A percentile compares a stretch with the other conserved stretches of the same genome.
These are phyloP conservation scores for Bactericera cockerelli DNA, from an alignment of 1,140 invertebrate genomes.

Conservation along the genomic window DNA sequence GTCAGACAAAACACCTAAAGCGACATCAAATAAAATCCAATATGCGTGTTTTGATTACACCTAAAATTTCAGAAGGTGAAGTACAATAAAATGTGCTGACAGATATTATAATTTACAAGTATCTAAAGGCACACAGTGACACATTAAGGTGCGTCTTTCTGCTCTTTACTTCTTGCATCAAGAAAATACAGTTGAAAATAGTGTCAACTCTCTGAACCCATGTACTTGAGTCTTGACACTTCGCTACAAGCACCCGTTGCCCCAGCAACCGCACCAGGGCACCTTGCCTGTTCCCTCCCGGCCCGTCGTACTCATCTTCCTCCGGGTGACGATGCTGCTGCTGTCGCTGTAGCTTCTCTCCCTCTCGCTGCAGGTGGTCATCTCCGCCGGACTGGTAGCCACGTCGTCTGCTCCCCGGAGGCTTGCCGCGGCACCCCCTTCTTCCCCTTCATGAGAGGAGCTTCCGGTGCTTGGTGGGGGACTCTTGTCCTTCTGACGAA, in stretches of 20 bases:
- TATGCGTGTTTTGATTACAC: too few species aligned
- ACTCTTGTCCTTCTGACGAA: slow-evolving; percentile 23
- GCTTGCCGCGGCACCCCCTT: background rate
- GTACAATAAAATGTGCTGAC: too few species aligned
- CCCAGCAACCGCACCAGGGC: slow-evolving; percentile 37
- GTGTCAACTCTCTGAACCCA: too few species aligned
- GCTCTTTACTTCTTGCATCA: too few species aligned
- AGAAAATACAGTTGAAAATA: too few species aligned
- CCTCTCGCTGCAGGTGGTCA: slow-evolving; percentile 17
- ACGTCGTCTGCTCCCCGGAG: background rate
- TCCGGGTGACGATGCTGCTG: slow-evolving; percentile 21
- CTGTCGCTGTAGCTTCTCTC: slow-evolving; percentile 24
- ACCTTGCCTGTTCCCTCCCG: slow-evolving; percentile 25
- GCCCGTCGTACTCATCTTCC: slow-evolving; percentile 23
- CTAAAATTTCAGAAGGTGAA: too few species aligned
- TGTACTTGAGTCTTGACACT: too few species aligned
- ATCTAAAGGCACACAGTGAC: too few species aligned
- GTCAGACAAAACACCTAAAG: too few species aligned
- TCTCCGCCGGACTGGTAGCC: background rate
- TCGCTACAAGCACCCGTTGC: slow-evolving; percentile 31
- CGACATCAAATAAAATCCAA: too few species aligned
- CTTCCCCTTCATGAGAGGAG: slow-evolving; percentile 19
- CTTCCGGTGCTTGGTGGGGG: slow-evolving; percentile 21
- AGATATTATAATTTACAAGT: too few species aligned
- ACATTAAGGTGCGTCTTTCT: too few species aligned